Percentiles rank a stretch among this genome's conserved stretches.
phyloP scores from a whole-genome alignment of 2,797 vertebrate genomes.

The Amblyopsis hoosieri region DNA sequence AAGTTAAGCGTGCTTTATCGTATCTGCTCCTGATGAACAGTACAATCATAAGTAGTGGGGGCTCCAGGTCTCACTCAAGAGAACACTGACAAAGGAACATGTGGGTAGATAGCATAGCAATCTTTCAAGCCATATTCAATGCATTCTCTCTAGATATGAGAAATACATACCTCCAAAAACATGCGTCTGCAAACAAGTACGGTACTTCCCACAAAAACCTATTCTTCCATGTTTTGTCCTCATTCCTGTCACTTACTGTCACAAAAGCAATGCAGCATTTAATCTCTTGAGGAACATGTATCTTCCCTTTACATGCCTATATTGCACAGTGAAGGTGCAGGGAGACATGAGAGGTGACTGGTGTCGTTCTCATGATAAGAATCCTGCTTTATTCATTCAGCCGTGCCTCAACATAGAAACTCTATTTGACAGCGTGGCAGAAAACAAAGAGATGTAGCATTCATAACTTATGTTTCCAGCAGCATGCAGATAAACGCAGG shows the following conservation, averaged over 20 bases:
- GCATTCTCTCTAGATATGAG: too few species aligned
- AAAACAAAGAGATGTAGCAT: constrained; percentile 70
- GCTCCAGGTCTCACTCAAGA: constrained; percentile 14
- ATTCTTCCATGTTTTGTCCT: neutral
- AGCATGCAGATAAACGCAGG: constrained; percentile 56
- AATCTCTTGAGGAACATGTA: constrained; percentile 28
- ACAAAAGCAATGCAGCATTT: constrained; percentile 32
- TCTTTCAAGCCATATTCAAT: too few species aligned
- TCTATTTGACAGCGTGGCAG: constrained; percentile 68
- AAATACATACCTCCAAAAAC: constrained; percentile 4
- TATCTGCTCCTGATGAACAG: neutral
- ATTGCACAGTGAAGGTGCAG: constrained; percentile 29
- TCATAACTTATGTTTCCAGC: constrained; percentile 69
- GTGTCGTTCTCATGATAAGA: constrained; percentile 60
- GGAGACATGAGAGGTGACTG: constrained; percentile 47
- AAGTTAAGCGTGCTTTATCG: neutral
- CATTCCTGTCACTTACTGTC: constrained; percentile 15
- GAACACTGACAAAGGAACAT: too few species aligned
- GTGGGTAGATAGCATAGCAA: too few species aligned
- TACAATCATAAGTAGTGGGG: neutral
- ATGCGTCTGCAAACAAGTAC: constrained; percentile 20
- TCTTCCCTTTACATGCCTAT: constrained; percentile 25
- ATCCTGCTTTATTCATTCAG: constrained; percentile 68
- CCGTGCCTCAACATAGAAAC: constrained; percentile 72
- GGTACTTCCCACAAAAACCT: neutral